Evolutionary conservation across 2,113 vertebrate genomes (phyloP), one percentile per base, ranked within the genome.

Genomic region (Corvus hawaiiensis): DNA sequence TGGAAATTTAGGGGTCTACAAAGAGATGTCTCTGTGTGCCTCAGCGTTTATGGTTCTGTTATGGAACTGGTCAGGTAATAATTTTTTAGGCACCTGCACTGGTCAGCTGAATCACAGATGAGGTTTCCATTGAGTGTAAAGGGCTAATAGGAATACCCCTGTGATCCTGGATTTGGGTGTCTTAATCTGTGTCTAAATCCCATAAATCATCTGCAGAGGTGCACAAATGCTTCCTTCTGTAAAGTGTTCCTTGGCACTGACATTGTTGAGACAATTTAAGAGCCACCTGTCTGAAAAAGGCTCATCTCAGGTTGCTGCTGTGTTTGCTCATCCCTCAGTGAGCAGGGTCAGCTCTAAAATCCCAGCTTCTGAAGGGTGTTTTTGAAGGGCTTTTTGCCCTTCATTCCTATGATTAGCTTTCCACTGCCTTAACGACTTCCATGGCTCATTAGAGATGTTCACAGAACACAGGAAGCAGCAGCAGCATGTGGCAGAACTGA

Each of bases 261-360:
- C 5, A 1, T 20, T 0, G 2, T 6, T 1, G 21, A 43, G 37
- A 6, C 0, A 0, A 3, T 69, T 28, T 35, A 22, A 51, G 66
- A 71, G 51, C 61, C 56, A 22, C 32, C 54, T 68, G n/a, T 56
- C 61, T 32, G 33, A 6, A 44, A 69, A 64, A 37, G 22, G 16
- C 33, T 46, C 4, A 0, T 23, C 54, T 68, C 18, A 17, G 30
- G n/a, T 43, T 72, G 18, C 48, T 49, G 24, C 72, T 83, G n/a
- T n/a, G 30, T 78, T 81, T 73, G 10, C n/a, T 74, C 37, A 41
- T 62, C n/a, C 28, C 35, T 68, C 18, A 6, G 41, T 22, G 51
- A 62, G 37, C 37, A 52, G 41, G 24, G 24, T 56, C 51, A 52
- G 44, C 49, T 87, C 55, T 75, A 7, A 56, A 82, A 27, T 21